These are phyloP conservation scores for Smutsia gigantea DNA, from an alignment of 2,797 vertebrate genomes.

Conservation along the genomic window DNA sequence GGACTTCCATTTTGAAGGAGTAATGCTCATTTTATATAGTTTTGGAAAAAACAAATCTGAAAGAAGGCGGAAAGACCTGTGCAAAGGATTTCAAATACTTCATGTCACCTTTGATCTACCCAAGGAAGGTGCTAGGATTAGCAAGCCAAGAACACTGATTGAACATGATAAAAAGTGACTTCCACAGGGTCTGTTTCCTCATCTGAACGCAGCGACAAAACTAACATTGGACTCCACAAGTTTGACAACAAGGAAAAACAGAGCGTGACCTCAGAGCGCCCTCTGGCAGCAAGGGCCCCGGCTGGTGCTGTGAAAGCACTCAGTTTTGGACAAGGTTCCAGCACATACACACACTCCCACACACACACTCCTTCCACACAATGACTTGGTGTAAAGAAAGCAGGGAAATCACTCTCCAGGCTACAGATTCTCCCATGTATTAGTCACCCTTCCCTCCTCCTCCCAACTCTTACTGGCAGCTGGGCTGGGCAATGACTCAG, in stretches of 20 bases:
- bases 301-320: not conserved
- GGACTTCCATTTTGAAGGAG: not conserved
- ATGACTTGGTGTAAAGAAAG: not conserved
- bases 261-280: not conserved
- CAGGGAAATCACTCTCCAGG: slow-evolving; percentile 22
- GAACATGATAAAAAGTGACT: slow-evolving; percentile 42
- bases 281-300: not conserved
- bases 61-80: not conserved
- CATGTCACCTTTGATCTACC: not conserved
- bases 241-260: not conserved
- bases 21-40: not conserved
- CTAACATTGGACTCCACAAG: not conserved
- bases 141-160: not conserved
- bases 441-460: slow-evolving; percentile 36
- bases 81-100: not conserved
- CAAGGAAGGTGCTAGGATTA: not conserved
- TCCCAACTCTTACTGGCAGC: slow-evolving; percentile 45
- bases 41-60: slow-evolving; percentile 22
- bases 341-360: not conserved
- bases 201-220: not conserved
- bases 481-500: slow-evolving; percentile 63
- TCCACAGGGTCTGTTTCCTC: not conserved
- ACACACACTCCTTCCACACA: not conserved
- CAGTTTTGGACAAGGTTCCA: not conserved
- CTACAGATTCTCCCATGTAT: slow-evolving; percentile 47